phyloP scores from a whole-genome alignment of 2,113 vertebrate species.

The Lycaon pictus region DNA sequence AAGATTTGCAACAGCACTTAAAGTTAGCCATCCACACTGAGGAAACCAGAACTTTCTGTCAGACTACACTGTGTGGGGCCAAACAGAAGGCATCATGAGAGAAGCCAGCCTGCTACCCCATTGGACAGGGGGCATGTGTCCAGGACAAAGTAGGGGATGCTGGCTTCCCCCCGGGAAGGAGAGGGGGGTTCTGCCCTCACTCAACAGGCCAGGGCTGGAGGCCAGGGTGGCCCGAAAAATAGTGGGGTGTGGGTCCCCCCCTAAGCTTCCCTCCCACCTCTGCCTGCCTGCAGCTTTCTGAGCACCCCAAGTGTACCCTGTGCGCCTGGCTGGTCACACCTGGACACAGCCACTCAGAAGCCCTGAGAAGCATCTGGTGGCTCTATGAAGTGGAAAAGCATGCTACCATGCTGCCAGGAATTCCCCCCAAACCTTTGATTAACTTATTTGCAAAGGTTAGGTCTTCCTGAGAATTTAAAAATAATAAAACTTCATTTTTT shows the following conservation, averaged over 20 bases:
- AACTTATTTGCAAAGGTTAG: neutral
- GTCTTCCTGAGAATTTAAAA: slow-evolving; percentile 31
- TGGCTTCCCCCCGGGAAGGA: neutral
- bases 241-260: neutral
- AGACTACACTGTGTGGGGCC: neutral
- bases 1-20: neutral
- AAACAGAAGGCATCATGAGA: neutral
- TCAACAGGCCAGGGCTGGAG: no score
- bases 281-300: neutral
- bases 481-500: neutral
- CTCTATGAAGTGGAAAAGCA: neutral
- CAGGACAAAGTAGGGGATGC: neutral
- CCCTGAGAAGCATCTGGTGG: neutral
- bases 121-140: neutral
- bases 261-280: neutral
- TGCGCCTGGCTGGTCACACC: neutral
- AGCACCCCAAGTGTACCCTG: neutral
- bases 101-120: neutral
- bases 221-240: neutral
- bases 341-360: neutral
- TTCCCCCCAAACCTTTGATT: neutral
- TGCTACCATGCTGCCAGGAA: neutral
- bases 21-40: neutral
- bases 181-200: no score
- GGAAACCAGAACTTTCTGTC: neutral